These are phyloP conservation scores for Dryomyza anilis DNA, from an alignment of 2,888 invertebrate genomes.

Conservation along the genomic window DNA sequence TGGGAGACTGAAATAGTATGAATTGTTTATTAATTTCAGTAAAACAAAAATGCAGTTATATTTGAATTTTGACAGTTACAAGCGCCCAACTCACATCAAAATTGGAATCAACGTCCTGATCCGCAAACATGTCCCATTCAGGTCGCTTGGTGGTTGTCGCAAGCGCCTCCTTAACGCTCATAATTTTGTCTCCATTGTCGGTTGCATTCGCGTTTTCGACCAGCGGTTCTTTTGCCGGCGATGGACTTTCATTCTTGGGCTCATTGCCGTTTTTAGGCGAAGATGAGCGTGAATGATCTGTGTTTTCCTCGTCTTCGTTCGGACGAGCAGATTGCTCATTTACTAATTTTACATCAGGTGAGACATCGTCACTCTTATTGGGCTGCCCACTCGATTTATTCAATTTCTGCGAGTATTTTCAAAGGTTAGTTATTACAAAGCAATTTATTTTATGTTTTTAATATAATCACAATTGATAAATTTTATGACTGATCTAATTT, in stretches of 20 bases:
- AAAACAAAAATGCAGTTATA: too few species aligned
- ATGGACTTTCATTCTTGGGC: too few species aligned
- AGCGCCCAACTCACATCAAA: conserved; percentile 68
- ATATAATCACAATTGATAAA: too few species aligned
- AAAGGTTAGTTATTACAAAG: too few species aligned
- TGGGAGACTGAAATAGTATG: conserved; percentile 67
- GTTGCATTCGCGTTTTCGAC: too few species aligned
- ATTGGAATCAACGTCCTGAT: conserved; percentile 79
- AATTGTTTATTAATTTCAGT: background rate
- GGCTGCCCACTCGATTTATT: conserved; percentile 11
- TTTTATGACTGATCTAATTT: too few species aligned
- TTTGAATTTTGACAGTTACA: conserved; percentile 48
- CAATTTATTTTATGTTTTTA: too few species aligned
- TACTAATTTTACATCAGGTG: too few species aligned
- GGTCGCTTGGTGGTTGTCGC: conserved; percentile 58
- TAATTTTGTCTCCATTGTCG: too few species aligned
- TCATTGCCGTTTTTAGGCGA: conserved; percentile 13
- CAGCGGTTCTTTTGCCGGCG: too few species aligned
- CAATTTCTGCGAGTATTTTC: conserved; percentile 29
- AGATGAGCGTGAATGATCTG: conserved; percentile 7
- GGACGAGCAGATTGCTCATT: background rate
- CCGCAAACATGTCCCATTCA: conserved; percentile 92
- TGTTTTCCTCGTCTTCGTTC: background rate
- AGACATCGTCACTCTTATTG: conserved; percentile 6
- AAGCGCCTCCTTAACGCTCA: conserved; percentile 42